These are phyloP conservation scores for Lanistes nyassanus DNA, from an alignment of 1,140 invertebrate genomes.

Conservation along the genomic window DNA sequence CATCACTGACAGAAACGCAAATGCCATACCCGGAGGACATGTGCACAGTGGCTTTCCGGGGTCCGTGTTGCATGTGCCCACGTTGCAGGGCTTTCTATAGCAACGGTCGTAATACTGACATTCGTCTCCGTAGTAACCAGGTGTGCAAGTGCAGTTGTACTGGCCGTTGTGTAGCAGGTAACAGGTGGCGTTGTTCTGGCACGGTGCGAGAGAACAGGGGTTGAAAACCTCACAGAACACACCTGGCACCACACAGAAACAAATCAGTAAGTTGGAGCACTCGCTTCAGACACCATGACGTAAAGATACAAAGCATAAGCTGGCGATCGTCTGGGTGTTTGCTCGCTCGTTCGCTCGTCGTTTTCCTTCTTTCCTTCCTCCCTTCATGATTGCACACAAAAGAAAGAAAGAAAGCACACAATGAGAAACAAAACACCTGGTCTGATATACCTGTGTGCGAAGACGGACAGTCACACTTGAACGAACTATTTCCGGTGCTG, in stretches of 20 bases:
- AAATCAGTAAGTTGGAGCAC: no score
- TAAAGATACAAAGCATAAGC: no score
- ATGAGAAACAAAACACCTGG: no score
- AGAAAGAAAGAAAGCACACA: neutral
- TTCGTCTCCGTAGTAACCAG: slow-evolving; percentile 65
- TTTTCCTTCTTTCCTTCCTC: no score
- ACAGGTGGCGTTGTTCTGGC: slow-evolving; percentile 63
- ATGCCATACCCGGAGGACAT: slow-evolving; percentile 41
- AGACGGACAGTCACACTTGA: slow-evolving; percentile 88
- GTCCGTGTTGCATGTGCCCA: slow-evolving; percentile 42
- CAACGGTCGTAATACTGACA: slow-evolving; percentile 69
- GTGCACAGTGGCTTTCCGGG: slow-evolving; percentile 47
- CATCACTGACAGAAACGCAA: no score
- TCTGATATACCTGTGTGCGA: slow-evolving; percentile 62
- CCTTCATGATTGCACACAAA: neutral
- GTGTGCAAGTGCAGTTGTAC: slow-evolving; percentile 88
- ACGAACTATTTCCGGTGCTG: slow-evolving; percentile 21
- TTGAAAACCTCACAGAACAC: slow-evolving; percentile 69
- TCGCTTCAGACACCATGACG: no score
- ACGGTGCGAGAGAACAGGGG: slow-evolving; percentile 33
- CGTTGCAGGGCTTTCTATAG: slow-evolving; percentile 35
- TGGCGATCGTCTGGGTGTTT: no score
- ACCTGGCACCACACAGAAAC: neutral
- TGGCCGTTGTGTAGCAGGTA: slow-evolving; percentile 6
- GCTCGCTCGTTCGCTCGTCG: no score